These are phyloP conservation scores for Suricata suricatta DNA, from an alignment of 2,113 vertebrate species.

Conservation along the genomic window DNA sequence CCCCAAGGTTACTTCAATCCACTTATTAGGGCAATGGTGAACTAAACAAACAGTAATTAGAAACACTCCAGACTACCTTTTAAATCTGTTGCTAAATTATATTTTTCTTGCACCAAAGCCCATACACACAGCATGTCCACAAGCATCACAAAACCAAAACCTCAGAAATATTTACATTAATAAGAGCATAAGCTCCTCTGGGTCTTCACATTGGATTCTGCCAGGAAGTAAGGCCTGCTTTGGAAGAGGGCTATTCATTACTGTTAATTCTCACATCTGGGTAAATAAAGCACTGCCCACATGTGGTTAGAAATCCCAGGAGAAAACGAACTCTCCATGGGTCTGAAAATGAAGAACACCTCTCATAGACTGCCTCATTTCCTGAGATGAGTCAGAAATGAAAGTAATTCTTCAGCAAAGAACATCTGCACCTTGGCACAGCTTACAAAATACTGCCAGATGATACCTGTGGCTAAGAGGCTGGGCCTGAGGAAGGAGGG, in stretches of 20 bases:
- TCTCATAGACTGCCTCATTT: conserved; percentile 17
- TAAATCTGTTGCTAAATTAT: conserved; percentile 72
- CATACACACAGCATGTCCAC: conserved; percentile 44
- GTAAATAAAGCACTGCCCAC: conserved; percentile 73
- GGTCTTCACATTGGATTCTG: not conserved
- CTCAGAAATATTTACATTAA: conserved; percentile 66
- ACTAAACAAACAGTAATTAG: conserved; percentile 69
- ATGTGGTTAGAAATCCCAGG: conserved; percentile 60
- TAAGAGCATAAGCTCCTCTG: conserved; percentile 27
- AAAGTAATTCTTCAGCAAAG: conserved; percentile 55
- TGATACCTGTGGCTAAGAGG: not conserved
- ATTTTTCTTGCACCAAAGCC: conserved; percentile 46
- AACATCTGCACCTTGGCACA: not conserved
- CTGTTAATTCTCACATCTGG: conserved; percentile 73
- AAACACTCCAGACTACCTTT: conserved; percentile 69
- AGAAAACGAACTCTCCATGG: conserved; percentile 69
- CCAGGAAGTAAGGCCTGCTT: not conserved
- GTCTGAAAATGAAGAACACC: conserved; percentile 36
- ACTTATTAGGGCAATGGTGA: conserved; percentile 18
- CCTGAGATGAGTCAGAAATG: conserved; percentile 59
- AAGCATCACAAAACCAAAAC: conserved; percentile 55
- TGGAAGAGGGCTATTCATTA: conserved; percentile 56
- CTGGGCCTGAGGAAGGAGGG: not conserved
- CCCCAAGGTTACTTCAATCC: conserved; percentile 39
- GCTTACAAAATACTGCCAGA: conserved; percentile 47